phyloP scores from a whole-genome alignment of 1,140 invertebrate species.

The Drosophila bipectinata region DNA sequence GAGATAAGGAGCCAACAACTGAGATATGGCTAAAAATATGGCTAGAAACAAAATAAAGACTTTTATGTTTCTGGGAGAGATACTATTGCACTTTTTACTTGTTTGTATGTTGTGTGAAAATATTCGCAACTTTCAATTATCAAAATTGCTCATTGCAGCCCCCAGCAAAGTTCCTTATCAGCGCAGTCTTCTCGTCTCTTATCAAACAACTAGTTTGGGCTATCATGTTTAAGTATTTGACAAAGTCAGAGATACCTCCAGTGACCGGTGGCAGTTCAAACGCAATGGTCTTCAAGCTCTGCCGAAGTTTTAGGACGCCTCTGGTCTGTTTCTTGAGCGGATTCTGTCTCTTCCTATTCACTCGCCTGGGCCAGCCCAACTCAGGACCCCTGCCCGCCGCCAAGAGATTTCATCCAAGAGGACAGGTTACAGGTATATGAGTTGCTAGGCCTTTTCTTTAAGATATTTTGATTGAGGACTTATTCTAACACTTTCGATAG shows the following conservation, averaged over 20 bases:
- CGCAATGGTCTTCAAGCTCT: neutral
- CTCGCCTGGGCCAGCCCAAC: neutral
- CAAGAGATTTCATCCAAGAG: neutral
- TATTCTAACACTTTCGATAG: neutral
- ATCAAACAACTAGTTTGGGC: neutral
- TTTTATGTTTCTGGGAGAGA: too few relatives aligned
- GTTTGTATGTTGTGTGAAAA: too few relatives aligned
- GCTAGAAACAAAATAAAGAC: too few relatives aligned
- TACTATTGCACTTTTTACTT: too few relatives aligned
- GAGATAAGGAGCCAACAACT: too few relatives aligned
- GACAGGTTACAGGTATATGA: too few relatives aligned
- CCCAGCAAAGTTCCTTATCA: neutral
- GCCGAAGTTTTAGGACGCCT: neutral
- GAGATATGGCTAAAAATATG: too few relatives aligned
- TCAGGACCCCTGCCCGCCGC: neutral
- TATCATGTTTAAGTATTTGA: conserved; percentile 2
- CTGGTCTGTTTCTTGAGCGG: neutral
- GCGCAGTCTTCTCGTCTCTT: neutral
- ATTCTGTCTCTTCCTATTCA: conserved; percentile 1
- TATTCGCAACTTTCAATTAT: neutral
- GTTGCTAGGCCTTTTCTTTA: too few relatives aligned
- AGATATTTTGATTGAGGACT: too few relatives aligned
- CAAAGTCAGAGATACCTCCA: neutral
- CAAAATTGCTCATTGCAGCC: neutral
- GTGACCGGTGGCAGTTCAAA: neutral